Conservation (phyloP, 2,113 vertebrate genomes). For the Rhynchomys soricoides region DNA sequence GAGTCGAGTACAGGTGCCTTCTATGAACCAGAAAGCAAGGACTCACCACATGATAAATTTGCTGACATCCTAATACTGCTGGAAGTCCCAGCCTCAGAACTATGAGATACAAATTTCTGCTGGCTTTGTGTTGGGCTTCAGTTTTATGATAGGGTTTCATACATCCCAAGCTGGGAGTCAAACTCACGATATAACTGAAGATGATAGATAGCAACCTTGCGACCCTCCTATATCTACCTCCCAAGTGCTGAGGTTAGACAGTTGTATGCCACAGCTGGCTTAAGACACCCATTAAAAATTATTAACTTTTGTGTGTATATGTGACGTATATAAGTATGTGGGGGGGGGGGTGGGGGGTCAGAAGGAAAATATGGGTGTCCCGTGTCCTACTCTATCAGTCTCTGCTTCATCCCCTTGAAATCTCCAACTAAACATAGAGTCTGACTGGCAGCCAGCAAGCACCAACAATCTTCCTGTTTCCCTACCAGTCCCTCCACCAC, state of each 20-base stretch:
- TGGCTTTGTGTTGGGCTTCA: neutral
- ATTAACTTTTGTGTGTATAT: neutral
- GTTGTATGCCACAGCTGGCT: neutral
- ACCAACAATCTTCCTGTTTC: neutral
- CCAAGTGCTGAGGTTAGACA: neutral
- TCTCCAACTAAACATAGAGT: neutral
- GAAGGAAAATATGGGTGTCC: too few species aligned
- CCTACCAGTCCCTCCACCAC: too few species aligned
- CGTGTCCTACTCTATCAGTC: neutral
- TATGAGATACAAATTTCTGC: neutral
- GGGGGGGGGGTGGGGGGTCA: too few species aligned
- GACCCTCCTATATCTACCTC: neutral
- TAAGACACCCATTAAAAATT: neutral
- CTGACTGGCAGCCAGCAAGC: too few species aligned
- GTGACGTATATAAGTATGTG: neutral
- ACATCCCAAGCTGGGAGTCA: neutral
- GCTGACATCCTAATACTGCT: neutral
- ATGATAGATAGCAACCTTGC: neutral
- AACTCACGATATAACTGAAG: neutral
- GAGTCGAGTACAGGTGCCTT: neutral
- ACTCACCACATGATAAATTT: neutral
- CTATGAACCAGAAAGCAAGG: neutral
- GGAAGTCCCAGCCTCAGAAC: neutral
- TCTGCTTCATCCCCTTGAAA: neutral
- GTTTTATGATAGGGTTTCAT: neutral